phyloP scores from a whole-genome alignment of 2,797 vertebrate genomes.

The Sylvilagus floridanus region DNA sequence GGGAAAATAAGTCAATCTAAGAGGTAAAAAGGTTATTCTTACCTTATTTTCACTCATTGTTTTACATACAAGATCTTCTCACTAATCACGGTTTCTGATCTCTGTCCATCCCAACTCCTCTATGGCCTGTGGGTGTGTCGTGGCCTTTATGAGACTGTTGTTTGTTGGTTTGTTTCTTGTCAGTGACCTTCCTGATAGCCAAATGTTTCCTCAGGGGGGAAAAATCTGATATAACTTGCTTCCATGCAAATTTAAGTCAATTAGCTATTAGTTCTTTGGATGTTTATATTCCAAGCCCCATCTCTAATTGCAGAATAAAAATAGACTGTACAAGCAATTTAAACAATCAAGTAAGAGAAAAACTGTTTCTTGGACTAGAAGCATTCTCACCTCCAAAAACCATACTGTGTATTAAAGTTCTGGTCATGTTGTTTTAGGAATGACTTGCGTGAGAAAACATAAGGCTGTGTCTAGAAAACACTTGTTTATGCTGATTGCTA shows the following conservation, averaged over 20 bases:
- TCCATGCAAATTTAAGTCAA: background rate
- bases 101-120: background rate
- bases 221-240: background rate
- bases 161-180: background rate
- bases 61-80: background rate
- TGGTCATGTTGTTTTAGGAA: slow-evolving; percentile 23
- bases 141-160: background rate
- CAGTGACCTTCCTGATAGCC: background rate
- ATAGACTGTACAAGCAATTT: background rate
- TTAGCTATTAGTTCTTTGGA: background rate
- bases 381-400: slow-evolving; percentile 20
- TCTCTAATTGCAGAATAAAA: slow-evolving; percentile 38
- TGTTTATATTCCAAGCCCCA: slow-evolving; percentile 7
- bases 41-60: background rate
- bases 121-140: background rate
- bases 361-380: slow-evolving; percentile 13
- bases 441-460: slow-evolving; percentile 35
- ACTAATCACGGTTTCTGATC: background rate
- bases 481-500: slow-evolving; percentile 39
- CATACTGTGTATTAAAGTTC: background rate
- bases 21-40: background rate
- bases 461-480: slow-evolving; percentile 51
- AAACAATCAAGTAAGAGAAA: background rate
- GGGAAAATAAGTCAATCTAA: background rate
- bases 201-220: background rate